These are phyloP conservation scores for Diorhabda sublineata DNA, from an alignment of 1,140 invertebrate species.

Conservation along the genomic window DNA sequence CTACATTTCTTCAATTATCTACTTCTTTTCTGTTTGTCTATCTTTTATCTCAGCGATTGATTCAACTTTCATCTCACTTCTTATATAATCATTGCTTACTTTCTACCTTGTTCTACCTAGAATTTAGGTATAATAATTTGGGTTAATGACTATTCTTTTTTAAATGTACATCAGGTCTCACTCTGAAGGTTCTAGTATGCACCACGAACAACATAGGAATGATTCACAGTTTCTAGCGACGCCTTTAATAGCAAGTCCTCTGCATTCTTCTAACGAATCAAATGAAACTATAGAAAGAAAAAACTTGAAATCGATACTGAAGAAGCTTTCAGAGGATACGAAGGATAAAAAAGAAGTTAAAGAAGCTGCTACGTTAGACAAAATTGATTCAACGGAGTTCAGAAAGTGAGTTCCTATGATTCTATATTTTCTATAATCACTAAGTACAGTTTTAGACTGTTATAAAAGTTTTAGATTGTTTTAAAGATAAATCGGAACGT, in stretches of 20 bases:
- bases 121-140: too few species aligned
- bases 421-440: background rate
- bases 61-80: too few species aligned
- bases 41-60: too few species aligned
- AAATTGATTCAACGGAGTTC: conserved; percentile 54
- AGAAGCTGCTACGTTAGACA: conserved; percentile 46
- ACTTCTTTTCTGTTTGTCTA: too few species aligned
- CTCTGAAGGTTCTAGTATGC: conserved; percentile 57
- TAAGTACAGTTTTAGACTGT: too few species aligned
- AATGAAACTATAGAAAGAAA: conserved; percentile 79
- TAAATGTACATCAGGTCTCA: conserved; percentile 25
- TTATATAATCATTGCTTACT: too few species aligned
- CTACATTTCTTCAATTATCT: too few species aligned
- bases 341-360: conserved; percentile 45
- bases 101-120: too few species aligned
- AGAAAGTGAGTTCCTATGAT: conserved; percentile 42
- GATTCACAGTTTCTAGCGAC: conserved; percentile 30
- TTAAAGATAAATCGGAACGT: too few species aligned
- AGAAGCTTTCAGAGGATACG: conserved; percentile 68
- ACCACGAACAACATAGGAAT: conserved; percentile 43
- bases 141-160: too few species aligned
- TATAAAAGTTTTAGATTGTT: too few species aligned
- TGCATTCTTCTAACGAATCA: conserved; percentile 58
- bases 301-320: conserved; percentile 79
- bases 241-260: conserved; percentile 42